Base-by-base conservation (phyloP, 1,140 invertebrate species). In the Phymorhynchus buccinoides region DNA sequence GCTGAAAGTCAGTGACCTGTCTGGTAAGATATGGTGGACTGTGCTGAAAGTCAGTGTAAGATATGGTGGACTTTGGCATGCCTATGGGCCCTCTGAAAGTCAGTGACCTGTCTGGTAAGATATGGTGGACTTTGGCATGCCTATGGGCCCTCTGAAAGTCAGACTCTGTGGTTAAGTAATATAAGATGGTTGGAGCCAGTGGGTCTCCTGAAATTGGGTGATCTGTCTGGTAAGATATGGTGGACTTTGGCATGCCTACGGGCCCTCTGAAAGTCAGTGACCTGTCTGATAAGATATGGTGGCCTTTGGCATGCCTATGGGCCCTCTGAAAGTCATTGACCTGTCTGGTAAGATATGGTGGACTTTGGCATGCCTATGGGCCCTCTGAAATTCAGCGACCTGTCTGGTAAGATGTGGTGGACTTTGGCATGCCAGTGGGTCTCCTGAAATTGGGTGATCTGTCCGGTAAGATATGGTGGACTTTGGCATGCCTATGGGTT, bases 361-460 rank as follows among this genome's bases (percentile, higher is more conserved):
- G 89, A 93, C 62, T 92, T 92, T 89, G 93, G 93, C 42, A 89
- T 93, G 83, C 86, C 90, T 0, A 92, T 93, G 89, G 93, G 93
- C 30, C 85, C 88, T 14, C 88, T 93, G 79, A 92, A 91, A 86
- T 87, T 91, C 0, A 22, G 62, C 32, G 93, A 93, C 85, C 83
- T 93, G 30, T 90, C 91, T 88, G 93, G 92, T 92, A 80, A 39
- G 79, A n/a, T 35, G 44, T 30, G 30, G 73, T 1, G 6, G 16
- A 93, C 66, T 92, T 92, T 89, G 93, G 93, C 39, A 89, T 93
- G 83, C 86, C 90, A 0, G 92, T 93, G 89, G 93, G 93, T 30
- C 84, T 88, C 16, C 89, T 92, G 77, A 92, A 91, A 86, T 87
- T 91, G 1, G 22, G 68, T 35, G 93, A 93, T 85, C 82, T 93